phyloP scores from a whole-genome alignment of 2,888 invertebrate genomes.

The Drosophila limbata region DNA sequence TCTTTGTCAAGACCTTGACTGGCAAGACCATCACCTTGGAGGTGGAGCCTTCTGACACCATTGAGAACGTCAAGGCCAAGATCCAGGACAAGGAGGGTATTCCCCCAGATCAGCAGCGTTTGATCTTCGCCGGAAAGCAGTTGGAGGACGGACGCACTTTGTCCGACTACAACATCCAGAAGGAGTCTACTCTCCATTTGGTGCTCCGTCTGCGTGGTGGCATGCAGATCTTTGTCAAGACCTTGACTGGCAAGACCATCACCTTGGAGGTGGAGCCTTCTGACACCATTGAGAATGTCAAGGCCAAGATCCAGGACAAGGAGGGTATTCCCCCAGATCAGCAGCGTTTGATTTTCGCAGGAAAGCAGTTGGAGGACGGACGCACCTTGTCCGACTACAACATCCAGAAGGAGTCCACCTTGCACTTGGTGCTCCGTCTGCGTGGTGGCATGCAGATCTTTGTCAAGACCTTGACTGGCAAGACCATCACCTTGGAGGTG shows the following conservation, averaged over 20 bases:
- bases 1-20: conserved; percentile 53
- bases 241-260: conserved; percentile 78
- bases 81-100: conserved; percentile 64
- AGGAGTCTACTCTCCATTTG: conserved; percentile 62
- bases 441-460: conserved; percentile 53
- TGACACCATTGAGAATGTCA: conserved; percentile 56
- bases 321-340: conserved; percentile 59
- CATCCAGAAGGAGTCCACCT: conserved; percentile 57
- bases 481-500: conserved; percentile 54
- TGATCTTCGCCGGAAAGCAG: conserved; percentile 76
- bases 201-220: conserved; percentile 76
- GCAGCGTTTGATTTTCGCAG: conserved; percentile 53
- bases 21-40: conserved; percentile 55
- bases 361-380: conserved; percentile 49
- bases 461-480: conserved; percentile 49
- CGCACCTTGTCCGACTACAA: conserved; percentile 49
- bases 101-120: conserved; percentile 77
- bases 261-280: conserved; percentile 75
- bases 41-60: conserved; percentile 48
- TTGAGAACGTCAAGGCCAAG: conserved; percentile 54
- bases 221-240: conserved; percentile 78
- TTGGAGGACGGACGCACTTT: conserved; percentile 72
- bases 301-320: conserved; percentile 63
- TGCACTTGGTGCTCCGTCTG: conserved; percentile 46
- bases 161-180: conserved; percentile 61